Evolutionary conservation across 1,140 invertebrate genomes (phyloP), one percentile per base, ranked within the genome.

Genomic region (Bradysia coprophila): DNA sequence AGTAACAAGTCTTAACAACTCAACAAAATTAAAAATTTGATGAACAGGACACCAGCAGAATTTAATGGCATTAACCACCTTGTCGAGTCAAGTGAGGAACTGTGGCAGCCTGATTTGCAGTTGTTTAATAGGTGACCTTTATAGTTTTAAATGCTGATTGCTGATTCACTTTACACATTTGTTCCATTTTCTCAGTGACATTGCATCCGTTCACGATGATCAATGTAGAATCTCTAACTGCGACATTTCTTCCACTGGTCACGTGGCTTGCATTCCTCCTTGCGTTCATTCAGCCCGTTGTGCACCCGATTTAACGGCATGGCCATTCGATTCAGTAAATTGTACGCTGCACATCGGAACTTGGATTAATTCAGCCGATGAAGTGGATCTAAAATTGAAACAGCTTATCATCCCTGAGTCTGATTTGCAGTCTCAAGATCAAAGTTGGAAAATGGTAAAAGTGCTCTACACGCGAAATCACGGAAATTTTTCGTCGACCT

Each of bases 311-410:
- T 43, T 71, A 4, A 52, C 50, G 13, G 57, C 53, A 23, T 72
- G 65, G 60, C 70, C 70, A 0, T 72, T 66, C 44, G 70, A 72
- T 46, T 45, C 44, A 13, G 68, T 71, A 51, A 66, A 62, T 22
- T 72, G 70, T 45, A 56, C 57, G 1, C 34, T 71, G 10, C 55
- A 54, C 21, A 62, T 70, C 43, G 68, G 68, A 2, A 68, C 69
- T 1, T 76, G 73, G 74, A 63, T 68, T 43, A 65, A 75, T 41
- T 65, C 61, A 1, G 68, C 67, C 0, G 69, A 73, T 53, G 70
- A 76, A 50, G 54, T 76, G 2, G 63, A 70, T 46, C 65, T 71
- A 23, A 58, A 59, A 31, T 44, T 62, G 3, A 13, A 44, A 11
- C 44, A 50, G 19, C 45, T 54, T 21, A 45, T 53, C 4, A 45